Evolutionary conservation across 2,797 vertebrate species (phyloP).

Genomic region (Thalassophryne amazonica): DNA sequence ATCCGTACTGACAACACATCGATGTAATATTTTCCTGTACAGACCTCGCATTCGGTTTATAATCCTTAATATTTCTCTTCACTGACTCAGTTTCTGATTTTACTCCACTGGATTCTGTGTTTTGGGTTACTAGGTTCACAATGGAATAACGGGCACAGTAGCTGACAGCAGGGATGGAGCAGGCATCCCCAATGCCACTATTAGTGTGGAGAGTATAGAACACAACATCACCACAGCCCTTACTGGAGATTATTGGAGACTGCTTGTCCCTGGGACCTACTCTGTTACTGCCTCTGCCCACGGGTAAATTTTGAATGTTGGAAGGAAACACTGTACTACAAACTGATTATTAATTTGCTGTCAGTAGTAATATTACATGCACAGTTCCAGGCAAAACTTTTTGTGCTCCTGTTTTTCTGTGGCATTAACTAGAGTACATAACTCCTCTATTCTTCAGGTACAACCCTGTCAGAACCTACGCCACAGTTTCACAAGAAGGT

Average conservation of each 20-base stretch:
- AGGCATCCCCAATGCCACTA: slow-evolving; percentile 91
- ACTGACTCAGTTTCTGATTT: background rate
- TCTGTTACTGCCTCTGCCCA: slow-evolving; percentile 86
- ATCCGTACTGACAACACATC: too few species aligned
- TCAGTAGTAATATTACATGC: too few species aligned
- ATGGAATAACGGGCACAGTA: slow-evolving; percentile 88
- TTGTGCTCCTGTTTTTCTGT: background rate
- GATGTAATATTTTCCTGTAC: too few species aligned
- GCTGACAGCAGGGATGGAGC: slow-evolving; percentile 83
- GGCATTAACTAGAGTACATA: background rate
- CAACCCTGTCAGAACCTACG: slow-evolving; percentile 77
- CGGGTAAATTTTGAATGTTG: slow-evolving; percentile 77
- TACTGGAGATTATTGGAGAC: slow-evolving; percentile 95
- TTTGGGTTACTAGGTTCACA: slow-evolving; percentile 83
- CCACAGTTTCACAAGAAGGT: slow-evolving; percentile 78
- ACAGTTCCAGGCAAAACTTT: too few species aligned
- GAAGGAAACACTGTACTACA: background rate
- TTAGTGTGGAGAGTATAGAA: slow-evolving; percentile 83
- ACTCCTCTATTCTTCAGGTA: slow-evolving; percentile 76
- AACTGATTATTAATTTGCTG: background rate
- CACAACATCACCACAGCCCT: slow-evolving; percentile 85
- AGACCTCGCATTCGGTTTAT: too few species aligned
- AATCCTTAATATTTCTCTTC: background rate
- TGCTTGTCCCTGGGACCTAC: slow-evolving; percentile 86
- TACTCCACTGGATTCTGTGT: background rate